Evolutionary conservation across 2,113 vertebrate genomes (phyloP), one percentile per base, ranked within the genome.

Genomic region (Eudyptes chrysolophus): DNA sequence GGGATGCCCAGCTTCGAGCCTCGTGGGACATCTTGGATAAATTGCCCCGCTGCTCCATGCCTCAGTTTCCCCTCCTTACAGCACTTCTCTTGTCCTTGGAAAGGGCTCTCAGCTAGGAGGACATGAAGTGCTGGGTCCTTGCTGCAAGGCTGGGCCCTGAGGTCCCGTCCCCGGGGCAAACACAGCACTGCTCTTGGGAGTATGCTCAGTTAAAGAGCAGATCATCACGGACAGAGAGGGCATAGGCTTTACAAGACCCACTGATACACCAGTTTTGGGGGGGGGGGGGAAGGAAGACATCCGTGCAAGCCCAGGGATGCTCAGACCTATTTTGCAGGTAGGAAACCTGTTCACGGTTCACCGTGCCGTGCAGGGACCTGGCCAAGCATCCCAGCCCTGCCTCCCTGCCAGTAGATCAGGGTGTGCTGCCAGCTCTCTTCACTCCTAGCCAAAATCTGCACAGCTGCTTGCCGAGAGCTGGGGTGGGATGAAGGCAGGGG

Each of bases 311-410:
- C 26, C 64, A 16, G 46, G 38, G 38, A 52, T 64, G 34, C 38
- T 48, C 68, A 51, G 48, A 60, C 11, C 14, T 42, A 20, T 36
- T 54, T 60, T 32, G 19, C 25, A 20, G 25, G 55, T 27, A 24
- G 32, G 3, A 44, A 32, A 44, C 12, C 34, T 7, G 11, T 20
- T 36, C 11, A 38, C 30, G 26, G 27, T 62, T 62, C 9, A 5
- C n/a, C 0, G 0, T 40, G 57, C 24, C 3, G 0, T 6, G 44
- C 27, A 36, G 42, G 30, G 34, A 55, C 14, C 34, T 1, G 1
- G 13, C 2, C 1, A 6, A 74, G 26, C 36, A 4, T 18, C 61
- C 65, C 14, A 70, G 27, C 29, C 15, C 55, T 65, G 11, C 48
- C 25, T 25, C 25, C 30, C 16, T 42, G 36, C 54, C 30, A 5